Evolutionary conservation across 1,140 invertebrate species (phyloP), one percentile per base, ranked within the genome.

Genomic region (Aphidius gifuensis): DNA sequence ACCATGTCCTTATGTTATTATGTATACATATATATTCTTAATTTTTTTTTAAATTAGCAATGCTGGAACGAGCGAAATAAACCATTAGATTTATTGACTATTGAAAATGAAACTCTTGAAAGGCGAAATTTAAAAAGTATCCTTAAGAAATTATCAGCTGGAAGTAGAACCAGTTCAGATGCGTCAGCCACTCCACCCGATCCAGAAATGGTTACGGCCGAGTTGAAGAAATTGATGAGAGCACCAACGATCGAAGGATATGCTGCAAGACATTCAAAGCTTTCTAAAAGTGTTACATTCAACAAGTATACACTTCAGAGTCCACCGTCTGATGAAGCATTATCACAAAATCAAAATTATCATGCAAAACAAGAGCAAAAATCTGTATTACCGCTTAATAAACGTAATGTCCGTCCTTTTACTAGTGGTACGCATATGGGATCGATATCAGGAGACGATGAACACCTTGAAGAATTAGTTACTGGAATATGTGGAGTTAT

Each of bases 211-310:
- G 78, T 75, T 61, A 83, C 81, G 11, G 82, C 82, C 56, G 86
- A 88, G 71, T 79, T 89, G 46, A 83, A 78, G 64, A 87, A 82
- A 68, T 76, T 92, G 44, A 89, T 92, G 80, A 80, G 87, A 69
- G 90, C 91, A 44, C 92, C 89, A 54, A 93, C 92, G 49, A 83
- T 93, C 62, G 89, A 92, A 81, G 92, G 92, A 50, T 94, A 92
- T 77, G 92, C 90, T 32, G 91, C 91, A 43, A 83, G 92, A 73
- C 91, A 93, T 77, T 90, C 90, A 61, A 94, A 93, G 76, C 86
- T 94, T 72, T 86, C 90, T 45, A 94, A 94, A 83, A 92, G 91
- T 79, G 91, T 93, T 56, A 93, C 92, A 57, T 93, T 93, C 80
- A 90, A 93, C 77, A 83, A 91, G 64, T 88, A 90, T 74, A 92